Evolutionary conservation across 2,888 invertebrate species (phyloP).

Genomic region (Chrysolina americana): DNA sequence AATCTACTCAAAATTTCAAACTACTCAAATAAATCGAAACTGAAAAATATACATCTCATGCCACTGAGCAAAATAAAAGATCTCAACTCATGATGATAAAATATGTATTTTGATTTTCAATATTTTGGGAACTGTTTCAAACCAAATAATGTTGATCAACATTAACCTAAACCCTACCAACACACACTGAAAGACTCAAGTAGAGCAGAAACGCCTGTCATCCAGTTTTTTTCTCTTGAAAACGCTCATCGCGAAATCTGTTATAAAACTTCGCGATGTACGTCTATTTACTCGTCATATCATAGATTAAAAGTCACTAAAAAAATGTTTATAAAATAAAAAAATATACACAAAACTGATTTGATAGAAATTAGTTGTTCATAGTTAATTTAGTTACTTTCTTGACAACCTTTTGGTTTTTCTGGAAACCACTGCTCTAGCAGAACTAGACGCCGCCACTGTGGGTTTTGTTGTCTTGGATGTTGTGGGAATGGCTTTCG

Average conservation of each 20-base stretch:
- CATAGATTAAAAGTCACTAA: slow-evolving; percentile 39
- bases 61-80: too few relatives aligned
- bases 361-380: slow-evolving; percentile 46
- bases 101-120: too few relatives aligned
- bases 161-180: background rate
- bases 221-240: slow-evolving; percentile 32
- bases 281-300: slow-evolving; percentile 44
- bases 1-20: too few relatives aligned
- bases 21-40: too few relatives aligned
- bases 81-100: too few relatives aligned
- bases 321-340: slow-evolving; percentile 47
- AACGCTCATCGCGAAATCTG: slow-evolving; percentile 48
- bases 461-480: slow-evolving; percentile 47
- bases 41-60: too few relatives aligned
- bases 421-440: slow-evolving; percentile 33
- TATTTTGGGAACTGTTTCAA: background rate
- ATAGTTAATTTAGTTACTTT: slow-evolving; percentile 50
- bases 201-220: slow-evolving; percentile 19
- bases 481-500: slow-evolving; percentile 45
- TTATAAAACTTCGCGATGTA: slow-evolving; percentile 48
- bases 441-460: slow-evolving; percentile 34
- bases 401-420: slow-evolving; percentile 54
- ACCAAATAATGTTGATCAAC: background rate
- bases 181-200: too few relatives aligned
- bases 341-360: slow-evolving; percentile 56